Percentiles rank a stretch among this genome's conserved stretches.
phyloP scores from a whole-genome alignment of 2,113 vertebrate genomes.

The Alethe diademata region DNA sequence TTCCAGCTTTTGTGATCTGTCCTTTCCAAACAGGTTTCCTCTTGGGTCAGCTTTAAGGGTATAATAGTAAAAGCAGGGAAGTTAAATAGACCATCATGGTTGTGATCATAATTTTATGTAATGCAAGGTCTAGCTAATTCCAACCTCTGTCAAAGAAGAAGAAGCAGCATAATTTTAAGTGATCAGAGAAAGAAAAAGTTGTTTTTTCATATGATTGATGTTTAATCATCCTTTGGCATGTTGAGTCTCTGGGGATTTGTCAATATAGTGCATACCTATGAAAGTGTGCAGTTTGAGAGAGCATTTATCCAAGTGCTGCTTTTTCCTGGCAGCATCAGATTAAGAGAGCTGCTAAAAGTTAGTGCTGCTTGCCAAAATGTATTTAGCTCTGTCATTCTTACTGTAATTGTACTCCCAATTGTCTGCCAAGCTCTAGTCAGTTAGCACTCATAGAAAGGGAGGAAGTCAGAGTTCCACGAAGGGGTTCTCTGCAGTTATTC shows the following conservation, averaged over 20 bases:
- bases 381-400: neutral
- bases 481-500: neutral
- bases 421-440: neutral
- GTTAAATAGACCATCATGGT: neutral
- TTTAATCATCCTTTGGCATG: neutral
- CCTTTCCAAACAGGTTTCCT: neutral
- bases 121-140: neutral
- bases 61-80: neutral
- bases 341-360: neutral
- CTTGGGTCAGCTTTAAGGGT: neutral
- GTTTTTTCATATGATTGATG: neutral
- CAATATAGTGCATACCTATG: neutral
- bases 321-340: neutral
- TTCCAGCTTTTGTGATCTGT: neutral
- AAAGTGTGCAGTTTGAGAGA: neutral
- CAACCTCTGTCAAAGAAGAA: neutral
- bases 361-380: neutral
- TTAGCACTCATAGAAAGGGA: neutral
- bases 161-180: neutral
- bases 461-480: neutral
- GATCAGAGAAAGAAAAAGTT: neutral
- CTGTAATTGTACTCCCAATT: fast-evolving
- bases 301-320: neutral
- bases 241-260: neutral
- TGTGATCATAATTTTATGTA: neutral